Base-by-base conservation (phyloP, 2,797 vertebrate species). In the Otolemur crassicaudatus region DNA sequence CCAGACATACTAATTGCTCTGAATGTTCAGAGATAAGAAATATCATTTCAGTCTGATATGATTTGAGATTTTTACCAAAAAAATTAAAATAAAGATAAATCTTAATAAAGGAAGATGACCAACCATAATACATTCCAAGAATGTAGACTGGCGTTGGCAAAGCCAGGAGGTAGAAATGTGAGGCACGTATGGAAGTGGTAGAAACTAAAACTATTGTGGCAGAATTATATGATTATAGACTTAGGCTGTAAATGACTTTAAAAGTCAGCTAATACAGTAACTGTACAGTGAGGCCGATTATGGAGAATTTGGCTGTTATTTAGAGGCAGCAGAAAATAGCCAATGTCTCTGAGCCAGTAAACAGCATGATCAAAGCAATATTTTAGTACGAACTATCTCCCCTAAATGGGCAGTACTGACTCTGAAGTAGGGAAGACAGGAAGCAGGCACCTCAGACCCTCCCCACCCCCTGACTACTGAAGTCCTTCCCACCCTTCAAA, bases 271-370 rank as follows among this genome's bases (percentile, higher is more conserved):
- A 49, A n/a, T 83, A 49, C 5, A 86, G 34, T 72, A 76, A 61
- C 49, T 61, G 23, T 76, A 34, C 3, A 11, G 22, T 79, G 14
- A 43, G 27, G 73, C 12, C 84, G 93, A 80, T 94, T 76, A 67
- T 19, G 29, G 77, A 89, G 75, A 84, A 91, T 60, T 94, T 94
- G 79, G 63, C 31, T 56, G 25, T 86, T 86, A 69, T 9, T 5
- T 60, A 40, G 16, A 96, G 76, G 40, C 69, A 89, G 43, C 37
- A 95, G 49, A 85, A 76, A 85, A 31, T 31, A 85, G 61, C 37
- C 49, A 60, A 75, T 67, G 19, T 72, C 81, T 94, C 92, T 90
- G 43, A 84, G 87, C 72, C 82, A 95, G 76, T 37, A 94, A 94
- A 87, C 27, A 29, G 27, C 86, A 85, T 14, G 87, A 88, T 81